A percentile compares a stretch with the other conserved stretches of the same genome.
Conservation (phyloP, 2,888 invertebrate genomes). For the Siphonodentalium dalli region DNA sequence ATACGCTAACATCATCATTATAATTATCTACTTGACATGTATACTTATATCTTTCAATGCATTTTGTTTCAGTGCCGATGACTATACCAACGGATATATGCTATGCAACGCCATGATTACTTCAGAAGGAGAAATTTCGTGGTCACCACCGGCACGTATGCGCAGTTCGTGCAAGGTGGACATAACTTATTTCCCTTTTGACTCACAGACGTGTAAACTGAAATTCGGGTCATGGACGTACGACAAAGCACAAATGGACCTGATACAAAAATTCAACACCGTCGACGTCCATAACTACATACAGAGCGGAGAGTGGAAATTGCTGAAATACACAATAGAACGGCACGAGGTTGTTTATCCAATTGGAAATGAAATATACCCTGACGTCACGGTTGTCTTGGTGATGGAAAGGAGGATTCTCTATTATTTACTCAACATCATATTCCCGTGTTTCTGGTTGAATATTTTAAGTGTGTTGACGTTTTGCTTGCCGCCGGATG, state of each 20-base stretch:
- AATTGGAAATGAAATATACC: constrained; percentile 52
- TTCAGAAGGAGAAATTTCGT: constrained; percentile 68
- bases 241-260: constrained; percentile 61
- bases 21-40: no score
- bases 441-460: constrained; percentile 67
- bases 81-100: constrained; percentile 70
- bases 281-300: constrained; percentile 55
- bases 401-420: constrained; percentile 65
- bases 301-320: constrained; percentile 60
- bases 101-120: constrained; percentile 69
- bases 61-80: constrained; percentile 67
- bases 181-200: constrained; percentile 63
- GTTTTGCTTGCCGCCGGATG: constrained; percentile 66
- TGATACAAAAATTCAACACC: constrained; percentile 59
- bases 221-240: constrained; percentile 64
- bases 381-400: constrained; percentile 67
- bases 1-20: no score
- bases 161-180: constrained; percentile 69
- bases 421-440: constrained; percentile 63
- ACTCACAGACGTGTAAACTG: constrained; percentile 54
- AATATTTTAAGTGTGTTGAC: constrained; percentile 66
- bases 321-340: constrained; percentile 43
- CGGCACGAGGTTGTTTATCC: constrained; percentile 57
- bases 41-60: neutral
- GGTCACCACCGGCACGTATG: constrained; percentile 70